Evolutionary conservation across 1,140 invertebrate genomes (phyloP).

Genomic region (Hyposmocoma kahamanoa): DNA sequence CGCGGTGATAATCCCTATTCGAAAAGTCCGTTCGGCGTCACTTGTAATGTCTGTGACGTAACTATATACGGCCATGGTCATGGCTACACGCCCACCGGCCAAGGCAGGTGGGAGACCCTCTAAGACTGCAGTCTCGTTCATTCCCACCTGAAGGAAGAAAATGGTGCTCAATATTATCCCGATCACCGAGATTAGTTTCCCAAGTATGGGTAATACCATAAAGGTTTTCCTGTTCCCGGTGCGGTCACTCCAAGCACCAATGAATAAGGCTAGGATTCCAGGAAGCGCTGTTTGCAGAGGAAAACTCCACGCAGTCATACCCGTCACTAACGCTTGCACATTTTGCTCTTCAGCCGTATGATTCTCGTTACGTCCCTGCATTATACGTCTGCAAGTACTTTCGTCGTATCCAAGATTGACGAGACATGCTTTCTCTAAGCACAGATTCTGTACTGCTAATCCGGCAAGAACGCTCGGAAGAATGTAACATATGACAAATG

Average conservation of each 20-base stretch:
- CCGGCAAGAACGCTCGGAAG: conserved; percentile 73
- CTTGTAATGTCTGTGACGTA: conserved; percentile 77
- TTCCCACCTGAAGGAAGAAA: conserved; percentile 72
- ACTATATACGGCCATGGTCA: conserved; percentile 76
- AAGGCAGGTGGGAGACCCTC: conserved; percentile 74
- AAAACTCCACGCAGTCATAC: conserved; percentile 75
- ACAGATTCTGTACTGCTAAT: conserved; percentile 75
- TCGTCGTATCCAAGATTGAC: conserved; percentile 75
- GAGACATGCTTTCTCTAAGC: conserved; percentile 77
- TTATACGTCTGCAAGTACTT: conserved; percentile 72
- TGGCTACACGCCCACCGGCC: conserved; percentile 72
- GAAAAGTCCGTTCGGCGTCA: conserved; percentile 73
- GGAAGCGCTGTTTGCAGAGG: conserved; percentile 75
- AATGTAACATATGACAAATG: conserved; percentile 74
- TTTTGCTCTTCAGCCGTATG: conserved; percentile 68
- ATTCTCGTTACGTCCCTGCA: conserved; percentile 62
- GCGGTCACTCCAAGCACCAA: conserved; percentile 78
- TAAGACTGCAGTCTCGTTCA: conserved; percentile 72
- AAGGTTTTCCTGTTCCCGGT: conserved; percentile 76
- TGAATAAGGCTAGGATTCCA: conserved; percentile 73
- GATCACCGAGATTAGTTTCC: conserved; percentile 67
- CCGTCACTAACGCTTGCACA: conserved; percentile 73
- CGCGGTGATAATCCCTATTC: conserved; percentile 75
- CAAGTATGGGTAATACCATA: conserved; percentile 74
- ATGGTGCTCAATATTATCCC: conserved; percentile 73